A percentile compares a stretch with the other conserved stretches of the same genome.
Evolutionary conservation across 2,797 vertebrate genomes (phyloP).

Genomic region (Coregonus sp.): DNA sequence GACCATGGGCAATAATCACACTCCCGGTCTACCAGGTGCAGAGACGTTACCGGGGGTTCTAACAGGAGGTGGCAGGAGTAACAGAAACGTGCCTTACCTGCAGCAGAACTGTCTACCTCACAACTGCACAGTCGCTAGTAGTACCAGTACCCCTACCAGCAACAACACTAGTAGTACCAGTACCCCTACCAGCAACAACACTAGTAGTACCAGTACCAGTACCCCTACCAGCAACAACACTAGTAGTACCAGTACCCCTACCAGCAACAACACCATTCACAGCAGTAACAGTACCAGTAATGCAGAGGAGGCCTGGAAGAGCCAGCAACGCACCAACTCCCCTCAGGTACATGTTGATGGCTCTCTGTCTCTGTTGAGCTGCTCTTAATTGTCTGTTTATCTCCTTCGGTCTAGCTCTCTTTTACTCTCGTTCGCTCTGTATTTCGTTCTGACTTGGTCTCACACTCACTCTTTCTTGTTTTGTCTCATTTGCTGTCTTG

Average conservation of each 20-base stretch:
- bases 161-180: slow-evolving; percentile 81
- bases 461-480: no score
- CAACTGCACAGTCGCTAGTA: slow-evolving; percentile 95
- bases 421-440: no score
- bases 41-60: slow-evolving; percentile 43
- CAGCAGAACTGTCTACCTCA: slow-evolving; percentile 99
- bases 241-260: no score
- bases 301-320: slow-evolving; percentile 91
- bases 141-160: slow-evolving; percentile 67
- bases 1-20: slow-evolving; percentile 90
- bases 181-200: slow-evolving; percentile 70
- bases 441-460: no score
- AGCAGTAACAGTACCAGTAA: slow-evolving; percentile 63
- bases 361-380: no score
- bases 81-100: slow-evolving; percentile 99
- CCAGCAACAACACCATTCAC: slow-evolving; percentile 42
- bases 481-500: background rate
- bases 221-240: slow-evolving; percentile 45
- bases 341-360: slow-evolving; percentile 84
- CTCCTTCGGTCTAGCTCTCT: no score
- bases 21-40: slow-evolving; percentile 74
- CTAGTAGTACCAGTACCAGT: slow-evolving; percentile 52
- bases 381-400: no score
- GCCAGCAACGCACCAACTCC: slow-evolving; percentile 89
- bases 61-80: slow-evolving; percentile 78